A percentile compares a stretch with the other conserved stretches of the same genome.
Conservation (phyloP, 2,113 vertebrate species). For the Oreamnos americanus region DNA sequence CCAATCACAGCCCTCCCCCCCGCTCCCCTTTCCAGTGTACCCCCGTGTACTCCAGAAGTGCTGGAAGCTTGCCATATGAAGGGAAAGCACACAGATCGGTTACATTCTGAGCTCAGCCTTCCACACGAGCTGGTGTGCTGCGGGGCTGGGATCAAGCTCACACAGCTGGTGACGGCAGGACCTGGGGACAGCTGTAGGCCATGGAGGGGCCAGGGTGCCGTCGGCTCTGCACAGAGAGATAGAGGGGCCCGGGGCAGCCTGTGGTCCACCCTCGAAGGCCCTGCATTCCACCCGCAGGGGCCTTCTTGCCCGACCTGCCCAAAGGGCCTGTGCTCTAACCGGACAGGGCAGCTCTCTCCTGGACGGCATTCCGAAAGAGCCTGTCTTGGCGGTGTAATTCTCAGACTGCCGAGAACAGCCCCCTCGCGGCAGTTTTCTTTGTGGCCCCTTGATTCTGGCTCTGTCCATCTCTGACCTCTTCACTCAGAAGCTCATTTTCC, state of each 20-base stretch:
- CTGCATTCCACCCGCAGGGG: background rate
- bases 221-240: conserved; percentile 65
- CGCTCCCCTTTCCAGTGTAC: background rate
- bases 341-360: conserved; percentile 80
- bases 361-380: conserved; percentile 85
- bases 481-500: conserved; percentile 80
- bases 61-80: background rate
- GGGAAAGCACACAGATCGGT: background rate
- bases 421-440: background rate
- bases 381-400: background rate
- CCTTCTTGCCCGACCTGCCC: conserved; percentile 87
- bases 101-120: background rate
- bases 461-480: conserved; percentile 81
- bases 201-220: conserved; percentile 71
- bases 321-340: conserved; percentile 85
- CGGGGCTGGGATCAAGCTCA: background rate
- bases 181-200: background rate
- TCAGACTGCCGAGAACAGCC: background rate
- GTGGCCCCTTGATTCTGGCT: conserved; percentile 71
- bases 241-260: conserved; percentile 26
- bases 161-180: too few relatives aligned
- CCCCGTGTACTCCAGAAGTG: background rate
- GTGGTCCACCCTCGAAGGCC: background rate
- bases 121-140: background rate
- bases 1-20: background rate